Base-by-base conservation (phyloP, 2,888 invertebrate genomes). In the Catocala fraxini region DNA sequence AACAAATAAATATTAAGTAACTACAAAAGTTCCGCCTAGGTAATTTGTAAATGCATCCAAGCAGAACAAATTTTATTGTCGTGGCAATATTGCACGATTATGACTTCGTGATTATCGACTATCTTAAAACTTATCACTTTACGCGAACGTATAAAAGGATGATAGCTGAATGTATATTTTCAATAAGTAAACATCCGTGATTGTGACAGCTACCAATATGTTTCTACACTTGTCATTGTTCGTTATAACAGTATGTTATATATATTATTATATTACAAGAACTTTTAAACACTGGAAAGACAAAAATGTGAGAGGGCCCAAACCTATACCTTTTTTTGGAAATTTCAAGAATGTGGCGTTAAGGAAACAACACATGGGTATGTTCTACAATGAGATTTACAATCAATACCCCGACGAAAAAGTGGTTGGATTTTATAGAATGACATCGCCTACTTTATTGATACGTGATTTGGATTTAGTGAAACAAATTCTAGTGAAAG, bases 401-500 rank as follows among this genome's bases (percentile, higher is more conserved):
- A 68, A 82, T 10, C 70, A 81, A n/a, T 90, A 75, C 66, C 82
- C 85, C 0, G 68, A 87, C 4, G 88, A 88, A 62, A 86, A 83
- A 65, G 71, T 86, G 4, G 81, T 90, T 5, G 90, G 90, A 5
- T 56, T 88, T 4, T 88, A 77, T 67, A 79, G 83, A 63, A 81
- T 88, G 79, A 81, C 79, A 6, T 67, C 74, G 13, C 89, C 88
- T 0, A 71, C 79, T 5, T 57, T 90, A 11, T 42, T 89, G 9
- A 71, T 90, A 46, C 79, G 84, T 11, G 89, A 90, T 63, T 76
- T 87, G 15, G 86, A 90, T 55, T 66, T 86, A 43, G 81, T 83
- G 11, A 89, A 86, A 59, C 79, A 83, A 48, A 77, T 90, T 33
- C 64, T 89, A 6, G 77, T 88, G 6, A 89, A 88, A 53, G 89